phyloP scores from a whole-genome alignment of 2,888 invertebrate genomes.

The Mesorhabditis sp. region DNA sequence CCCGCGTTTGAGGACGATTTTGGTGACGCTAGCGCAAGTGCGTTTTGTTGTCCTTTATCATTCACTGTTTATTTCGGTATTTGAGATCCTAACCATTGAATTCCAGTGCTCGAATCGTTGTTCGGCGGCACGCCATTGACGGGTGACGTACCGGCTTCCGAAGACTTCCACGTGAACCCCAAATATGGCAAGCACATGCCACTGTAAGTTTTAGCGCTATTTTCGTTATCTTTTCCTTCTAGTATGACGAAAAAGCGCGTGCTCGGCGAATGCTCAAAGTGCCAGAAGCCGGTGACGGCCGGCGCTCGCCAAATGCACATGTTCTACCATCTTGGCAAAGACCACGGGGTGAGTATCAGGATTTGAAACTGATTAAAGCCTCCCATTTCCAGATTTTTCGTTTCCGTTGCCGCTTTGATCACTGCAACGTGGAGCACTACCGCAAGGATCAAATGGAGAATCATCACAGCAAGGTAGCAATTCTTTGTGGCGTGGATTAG shows the following conservation, averaged over 20 bases:
- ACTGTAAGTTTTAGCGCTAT: background rate
- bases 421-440: constrained; percentile 52
- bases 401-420: constrained; percentile 52
- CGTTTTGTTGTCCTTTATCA: background rate
- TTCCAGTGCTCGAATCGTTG: background rate
- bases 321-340: constrained; percentile 57
- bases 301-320: constrained; percentile 58
- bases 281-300: constrained; percentile 56
- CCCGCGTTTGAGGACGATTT: background rate
- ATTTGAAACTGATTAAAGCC: background rate
- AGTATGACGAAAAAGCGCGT: constrained; percentile 51
- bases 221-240: constrained; percentile 8
- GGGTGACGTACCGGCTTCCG: background rate
- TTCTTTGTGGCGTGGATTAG: background rate
- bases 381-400: constrained; percentile 46
- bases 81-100: background rate
- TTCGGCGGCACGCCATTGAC: background rate
- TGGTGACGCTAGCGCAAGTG: constrained; percentile 10
- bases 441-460: constrained; percentile 58
- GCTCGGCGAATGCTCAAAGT: constrained; percentile 52
- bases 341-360: constrained; percentile 32
- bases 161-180: constrained; percentile 6
- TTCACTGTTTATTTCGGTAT: background rate
- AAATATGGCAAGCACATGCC: background rate
- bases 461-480: constrained; percentile 49